A percentile compares a stretch with the other conserved stretches of the same genome.
phyloP scores from a whole-genome alignment of 2,797 vertebrate genomes.

The Sebastes iracundus region DNA sequence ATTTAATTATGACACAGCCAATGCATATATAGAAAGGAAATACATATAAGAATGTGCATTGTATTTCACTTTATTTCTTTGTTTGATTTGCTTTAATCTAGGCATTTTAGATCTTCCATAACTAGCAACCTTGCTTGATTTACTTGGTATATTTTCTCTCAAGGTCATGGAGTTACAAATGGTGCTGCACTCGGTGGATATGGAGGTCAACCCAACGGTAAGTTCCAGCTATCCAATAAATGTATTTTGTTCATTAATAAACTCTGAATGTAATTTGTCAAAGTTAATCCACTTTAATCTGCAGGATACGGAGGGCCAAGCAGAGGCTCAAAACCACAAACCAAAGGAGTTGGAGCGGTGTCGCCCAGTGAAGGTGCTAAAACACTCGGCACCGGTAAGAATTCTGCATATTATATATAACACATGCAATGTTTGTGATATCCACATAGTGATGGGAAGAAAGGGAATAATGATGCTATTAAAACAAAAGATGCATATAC shows the following conservation, averaged over 20 bases:
- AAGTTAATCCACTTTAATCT: background rate
- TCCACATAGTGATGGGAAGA: background rate
- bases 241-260: background rate
- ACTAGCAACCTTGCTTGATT: background rate
- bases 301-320: slow-evolving; percentile 34
- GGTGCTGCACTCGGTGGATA: slow-evolving; percentile 48
- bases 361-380: slow-evolving; percentile 27
- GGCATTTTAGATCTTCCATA: background rate
- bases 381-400: slow-evolving; percentile 21
- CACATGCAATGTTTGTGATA: no score
- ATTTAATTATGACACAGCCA: background rate
- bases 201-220: slow-evolving; percentile 41
- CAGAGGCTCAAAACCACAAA: slow-evolving; percentile 25
- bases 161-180: slow-evolving; percentile 54
- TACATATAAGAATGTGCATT: background rate
- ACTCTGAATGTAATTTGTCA: background rate
- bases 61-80: background rate
- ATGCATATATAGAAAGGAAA: background rate
- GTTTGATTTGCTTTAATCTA: background rate
- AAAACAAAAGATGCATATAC: background rate
- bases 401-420: no score
- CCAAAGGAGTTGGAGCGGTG: slow-evolving; percentile 55
- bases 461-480: background rate
- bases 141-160: background rate
- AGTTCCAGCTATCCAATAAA: background rate